These are phyloP conservation scores for Hyposoter dolosus DNA, from an alignment of 2,888 invertebrate species.

Conservation along the genomic window DNA sequence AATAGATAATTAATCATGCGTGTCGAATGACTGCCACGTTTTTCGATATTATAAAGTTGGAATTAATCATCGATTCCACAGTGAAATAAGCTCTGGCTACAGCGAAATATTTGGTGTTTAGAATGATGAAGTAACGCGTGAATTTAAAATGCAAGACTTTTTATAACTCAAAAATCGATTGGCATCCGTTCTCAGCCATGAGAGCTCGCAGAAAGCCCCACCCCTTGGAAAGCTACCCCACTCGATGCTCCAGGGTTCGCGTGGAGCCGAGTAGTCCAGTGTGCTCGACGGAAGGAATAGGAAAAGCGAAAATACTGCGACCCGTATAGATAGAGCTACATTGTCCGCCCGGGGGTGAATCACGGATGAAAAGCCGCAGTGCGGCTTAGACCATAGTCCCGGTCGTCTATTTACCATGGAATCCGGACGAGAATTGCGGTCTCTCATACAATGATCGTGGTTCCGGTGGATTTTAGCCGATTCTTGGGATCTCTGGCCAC, in stretches of 20 bases:
- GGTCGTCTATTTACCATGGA: conserved; percentile 54
- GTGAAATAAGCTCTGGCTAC: neutral
- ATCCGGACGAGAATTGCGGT: conserved; percentile 51
- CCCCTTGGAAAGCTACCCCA: neutral
- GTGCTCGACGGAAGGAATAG: conserved; percentile 32
- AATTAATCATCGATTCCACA: neutral
- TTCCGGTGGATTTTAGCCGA: conserved; percentile 24
- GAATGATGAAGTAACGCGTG: neutral
- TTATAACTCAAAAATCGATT: neutral
- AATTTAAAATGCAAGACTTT: neutral
- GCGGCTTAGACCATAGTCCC: conserved; percentile 45
- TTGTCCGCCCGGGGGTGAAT: conserved; percentile 36
- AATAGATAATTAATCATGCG: neutral
- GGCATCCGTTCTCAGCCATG: neutral
- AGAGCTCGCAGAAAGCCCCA: conserved; percentile 7
- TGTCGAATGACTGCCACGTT: neutral
- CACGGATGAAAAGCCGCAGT: conserved; percentile 54
- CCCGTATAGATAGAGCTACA: conserved; percentile 11
- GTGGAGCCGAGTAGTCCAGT: conserved; percentile 35
- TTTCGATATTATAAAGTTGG: neutral
- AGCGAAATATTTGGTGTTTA: neutral
- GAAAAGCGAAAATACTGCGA: conserved; percentile 31
- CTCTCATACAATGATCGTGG: conserved; percentile 40
- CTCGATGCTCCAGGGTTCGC: conserved; percentile 18
- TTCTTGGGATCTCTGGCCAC: conserved; percentile 21